A percentile compares a stretch with the other conserved stretches of the same genome.
Evolutionary conservation across 2,888 invertebrate species (phyloP).

Genomic region (Cheilosia variabilis): DNA sequence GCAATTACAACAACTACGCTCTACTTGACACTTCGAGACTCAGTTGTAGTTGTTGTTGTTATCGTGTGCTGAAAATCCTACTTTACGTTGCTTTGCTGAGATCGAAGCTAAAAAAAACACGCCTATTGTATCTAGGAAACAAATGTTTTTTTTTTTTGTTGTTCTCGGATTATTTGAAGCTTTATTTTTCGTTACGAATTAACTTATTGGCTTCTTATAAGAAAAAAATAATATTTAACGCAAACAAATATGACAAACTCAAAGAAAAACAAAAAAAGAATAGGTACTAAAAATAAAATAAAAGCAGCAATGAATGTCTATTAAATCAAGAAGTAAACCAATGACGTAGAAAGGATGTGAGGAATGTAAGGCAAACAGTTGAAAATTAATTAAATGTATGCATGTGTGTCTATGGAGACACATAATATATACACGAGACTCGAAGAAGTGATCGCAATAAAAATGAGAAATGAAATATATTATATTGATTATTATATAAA

Average conservation of each 20-base stretch:
- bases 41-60: too few species aligned
- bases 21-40: too few species aligned
- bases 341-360: slow-evolving; percentile 15
- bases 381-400: slow-evolving; percentile 13
- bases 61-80: too few species aligned
- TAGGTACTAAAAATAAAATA: slow-evolving; percentile 9
- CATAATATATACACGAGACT: slow-evolving; percentile 58
- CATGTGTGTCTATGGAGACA: slow-evolving; percentile 4
- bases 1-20: too few species aligned
- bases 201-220: slow-evolving; percentile 62
- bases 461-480: slow-evolving; percentile 58
- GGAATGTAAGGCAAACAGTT: neutral
- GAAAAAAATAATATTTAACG: slow-evolving; percentile 46
- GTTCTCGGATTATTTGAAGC: slow-evolving; percentile 1
- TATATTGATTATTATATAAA: slow-evolving; percentile 73
- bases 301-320: slow-evolving; percentile 68
- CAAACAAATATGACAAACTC: slow-evolving; percentile 31
- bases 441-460: slow-evolving; percentile 73
- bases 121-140: neutral
- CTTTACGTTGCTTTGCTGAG: too few species aligned
- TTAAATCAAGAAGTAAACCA: slow-evolving; percentile 49
- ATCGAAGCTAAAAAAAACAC: too few species aligned
- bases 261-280: neutral
- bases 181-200: slow-evolving; percentile 26
- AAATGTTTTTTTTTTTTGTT: neutral